Evolutionary conservation across 1,140 invertebrate species (phyloP), one percentile per base, ranked within the genome.

Genomic region (Micrasema longulum): DNA sequence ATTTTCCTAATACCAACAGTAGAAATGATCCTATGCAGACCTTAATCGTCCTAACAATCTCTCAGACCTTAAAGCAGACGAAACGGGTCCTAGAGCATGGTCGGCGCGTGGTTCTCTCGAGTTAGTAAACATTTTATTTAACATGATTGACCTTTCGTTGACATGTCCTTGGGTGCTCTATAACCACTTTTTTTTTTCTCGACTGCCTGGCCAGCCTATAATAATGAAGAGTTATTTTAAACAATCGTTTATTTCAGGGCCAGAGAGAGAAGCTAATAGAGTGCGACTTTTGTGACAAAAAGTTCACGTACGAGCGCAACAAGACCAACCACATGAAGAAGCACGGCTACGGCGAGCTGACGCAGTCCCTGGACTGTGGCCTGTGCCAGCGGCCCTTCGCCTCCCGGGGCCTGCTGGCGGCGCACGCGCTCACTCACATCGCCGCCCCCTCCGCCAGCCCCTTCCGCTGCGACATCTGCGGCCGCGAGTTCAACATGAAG

Each of bases 241-340:
- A n/a, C 16, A 6, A 41, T 41, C 1, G 11, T 41, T 62, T 1
- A 53, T 75, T 72, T 35, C 70, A 75, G 73, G 73, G 64, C 6
- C 73, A 68, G 45, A 66, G 74, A 3, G 74, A 75, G 31, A 75
- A 75, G 35, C 53, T 75, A 41, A 75, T 75, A 10, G 74, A 68
- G 35, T 75, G 74, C 48, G 74, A 75, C 41, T 75, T 69, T 26
- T 75, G 74, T 31, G 74, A 75, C 63, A 75, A 75, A 41, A 75
- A 75, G 68, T 75, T 75, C 50, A 75, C 74, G 22, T 75, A 75
- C 52, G 74, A 75, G 55, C 65, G 74, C 22, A 75, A 75, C 35
- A 75, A 75, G 62, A 75, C 74, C 12, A 75, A 75, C 47, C 74
- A 75, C 65, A 75, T 75, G 74, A 75, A 75, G 35, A 75, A 75